phyloP scores from a whole-genome alignment of 2,888 invertebrate genomes.

The Dascillus cervinus region DNA sequence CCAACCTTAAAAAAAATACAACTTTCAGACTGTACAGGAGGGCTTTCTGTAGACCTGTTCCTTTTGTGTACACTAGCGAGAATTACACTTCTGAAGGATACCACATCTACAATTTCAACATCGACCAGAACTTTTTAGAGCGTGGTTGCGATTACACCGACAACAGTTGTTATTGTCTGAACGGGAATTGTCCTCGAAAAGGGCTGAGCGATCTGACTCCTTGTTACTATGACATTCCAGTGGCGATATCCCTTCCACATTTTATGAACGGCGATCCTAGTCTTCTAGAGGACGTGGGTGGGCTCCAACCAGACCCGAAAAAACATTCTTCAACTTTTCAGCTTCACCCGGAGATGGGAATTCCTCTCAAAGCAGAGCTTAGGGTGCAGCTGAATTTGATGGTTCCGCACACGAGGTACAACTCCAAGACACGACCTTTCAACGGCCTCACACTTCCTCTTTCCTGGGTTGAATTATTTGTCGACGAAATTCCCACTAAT shows the following conservation, averaged over 20 bases:
- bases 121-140: slow-evolving; percentile 55
- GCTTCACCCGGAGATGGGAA: slow-evolving; percentile 65
- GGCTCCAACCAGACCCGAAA: slow-evolving; percentile 52
- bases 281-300: slow-evolving; percentile 51
- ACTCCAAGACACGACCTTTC: slow-evolving; percentile 52
- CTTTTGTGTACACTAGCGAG: slow-evolving; percentile 42
- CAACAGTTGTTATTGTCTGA: slow-evolving; percentile 57
- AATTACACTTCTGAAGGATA: slow-evolving; percentile 44
- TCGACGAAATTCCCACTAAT: slow-evolving; percentile 32
- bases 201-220: slow-evolving; percentile 46
- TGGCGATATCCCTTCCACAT: slow-evolving; percentile 54
- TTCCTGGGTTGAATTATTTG: slow-evolving; percentile 59
- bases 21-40: slow-evolving; percentile 60
- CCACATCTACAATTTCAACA: slow-evolving; percentile 52
- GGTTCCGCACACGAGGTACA: slow-evolving; percentile 54
- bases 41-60: slow-evolving; percentile 67
- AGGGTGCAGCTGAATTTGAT: slow-evolving; percentile 68
- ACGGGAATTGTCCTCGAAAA: slow-evolving; percentile 65
- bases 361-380: slow-evolving; percentile 55
- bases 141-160: slow-evolving; percentile 47
- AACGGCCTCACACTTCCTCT: slow-evolving; percentile 60
- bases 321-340: slow-evolving; percentile 52
- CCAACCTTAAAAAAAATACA: slow-evolving; percentile 47
- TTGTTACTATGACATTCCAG: slow-evolving; percentile 59
- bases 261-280: slow-evolving; percentile 58